Base-by-base conservation (phyloP, 2,888 invertebrate genomes). In the Cinara cedri region DNA sequence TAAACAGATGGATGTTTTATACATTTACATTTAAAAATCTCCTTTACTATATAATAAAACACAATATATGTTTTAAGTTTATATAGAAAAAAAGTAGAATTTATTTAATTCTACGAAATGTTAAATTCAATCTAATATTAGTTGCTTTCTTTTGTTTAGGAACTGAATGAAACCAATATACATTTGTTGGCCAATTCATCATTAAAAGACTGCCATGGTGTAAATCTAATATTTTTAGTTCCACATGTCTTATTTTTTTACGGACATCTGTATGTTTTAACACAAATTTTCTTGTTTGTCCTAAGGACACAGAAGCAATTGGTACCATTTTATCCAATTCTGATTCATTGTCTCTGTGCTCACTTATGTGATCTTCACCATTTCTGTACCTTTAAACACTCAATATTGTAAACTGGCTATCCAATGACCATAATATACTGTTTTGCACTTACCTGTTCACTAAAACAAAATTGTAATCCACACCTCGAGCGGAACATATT, bases 111-210 rank as follows among this genome's bases (percentile, higher is more conserved):
- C 82, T 83, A 82, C 91, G 86, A 83, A 91, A 91, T 8, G 91
- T 91, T 82, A 92, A 87, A 86, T 91, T 92, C 65, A 92, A 88
- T 85, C 91, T 86, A 46, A 89, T 86, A 55, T 88, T 88, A 26
- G 84, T 81, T 19, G 88, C 85, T 81, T 85, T 88, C 84, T 90
- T 91, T 49, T 90, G 86, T 8, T 85, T 86, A 0, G 92, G 92
- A 81, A 92, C 85, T 8, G 90, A 89, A 85, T 92, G 92, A 84
- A 91, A 92, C 92, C 92, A 92, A 83, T 87, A 85, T 74, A 87
- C 86, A 83, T 92, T 92, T 1, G 92, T 92, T 0, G 92, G 92
- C 16, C 89, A 88, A 84, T 91, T 90, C 91, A 92, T 92, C 80
- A 91, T 83, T 70, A 92, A 85, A 54, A 92, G 84, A 84, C 90